phyloP scores from a whole-genome alignment of 2,888 invertebrate species.

The Drosophila parthenogenetica region DNA sequence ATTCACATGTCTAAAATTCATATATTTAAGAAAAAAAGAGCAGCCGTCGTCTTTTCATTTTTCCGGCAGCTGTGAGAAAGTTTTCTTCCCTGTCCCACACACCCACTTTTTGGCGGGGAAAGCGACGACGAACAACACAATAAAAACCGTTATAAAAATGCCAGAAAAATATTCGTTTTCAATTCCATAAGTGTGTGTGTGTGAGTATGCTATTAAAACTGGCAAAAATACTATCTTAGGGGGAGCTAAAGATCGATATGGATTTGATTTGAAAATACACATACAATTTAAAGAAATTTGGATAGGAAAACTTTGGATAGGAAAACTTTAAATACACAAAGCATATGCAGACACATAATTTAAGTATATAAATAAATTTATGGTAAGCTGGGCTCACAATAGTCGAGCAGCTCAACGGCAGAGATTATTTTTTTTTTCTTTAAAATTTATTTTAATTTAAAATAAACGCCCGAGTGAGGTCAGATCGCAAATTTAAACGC shows the following conservation, averaged over 20 bases:
- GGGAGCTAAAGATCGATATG: background rate
- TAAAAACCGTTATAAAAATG: slow-evolving; percentile 43
- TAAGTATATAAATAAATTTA: background rate
- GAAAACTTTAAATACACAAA: too few species aligned
- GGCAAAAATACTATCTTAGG: background rate
- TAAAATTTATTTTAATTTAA: background rate
- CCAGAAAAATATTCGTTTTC: slow-evolving; percentile 34
- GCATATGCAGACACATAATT: background rate
- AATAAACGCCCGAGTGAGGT: background rate
- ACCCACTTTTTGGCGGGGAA: background rate
- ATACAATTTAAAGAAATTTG: background rate
- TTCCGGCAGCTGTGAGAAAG: background rate
- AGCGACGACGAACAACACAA: slow-evolving; percentile 13
- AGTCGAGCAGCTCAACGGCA: background rate
- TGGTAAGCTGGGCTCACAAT: background rate
- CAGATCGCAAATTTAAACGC: background rate
- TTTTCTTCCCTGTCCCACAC: background rate
- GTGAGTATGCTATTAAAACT: slow-evolving; percentile 17
- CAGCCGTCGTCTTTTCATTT: slow-evolving; percentile 17
- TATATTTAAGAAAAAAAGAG: slow-evolving; percentile 44
- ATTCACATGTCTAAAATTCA: slow-evolving; percentile 56
- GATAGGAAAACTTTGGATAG: too few species aligned
- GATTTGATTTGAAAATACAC: background rate
- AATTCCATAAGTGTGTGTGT: slow-evolving; percentile 20
- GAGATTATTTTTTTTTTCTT: background rate